Evolutionary conservation across 2,113 vertebrate genomes (phyloP).

Genomic region (Coreoperca whiteheadi): DNA sequence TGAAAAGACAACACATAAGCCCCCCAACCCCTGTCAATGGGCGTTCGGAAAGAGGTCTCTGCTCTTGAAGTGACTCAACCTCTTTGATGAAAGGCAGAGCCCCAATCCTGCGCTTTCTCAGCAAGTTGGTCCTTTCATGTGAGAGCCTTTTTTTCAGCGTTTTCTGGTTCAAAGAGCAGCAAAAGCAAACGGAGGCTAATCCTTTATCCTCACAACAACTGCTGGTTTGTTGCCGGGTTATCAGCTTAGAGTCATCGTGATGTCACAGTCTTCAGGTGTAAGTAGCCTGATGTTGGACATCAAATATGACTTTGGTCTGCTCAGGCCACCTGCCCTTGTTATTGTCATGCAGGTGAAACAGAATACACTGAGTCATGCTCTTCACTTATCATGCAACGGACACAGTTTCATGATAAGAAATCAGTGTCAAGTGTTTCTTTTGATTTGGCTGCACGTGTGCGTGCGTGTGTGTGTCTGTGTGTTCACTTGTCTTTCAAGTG

Average conservation of each 20-base stretch:
- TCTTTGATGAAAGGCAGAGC: constrained; percentile 69
- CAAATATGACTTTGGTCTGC: constrained; percentile 75
- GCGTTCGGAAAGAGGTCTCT: constrained; percentile 27
- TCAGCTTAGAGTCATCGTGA: constrained; percentile 74
- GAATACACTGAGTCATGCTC: constrained; percentile 57
- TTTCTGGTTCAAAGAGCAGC: constrained; percentile 81
- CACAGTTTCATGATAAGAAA: constrained; percentile 30
- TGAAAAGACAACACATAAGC: constrained; percentile 53
- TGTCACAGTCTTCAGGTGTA: constrained; percentile 75
- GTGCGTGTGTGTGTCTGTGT: background rate
- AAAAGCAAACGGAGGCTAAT: constrained; percentile 73
- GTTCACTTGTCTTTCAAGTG: background rate
- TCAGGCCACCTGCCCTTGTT: constrained; percentile 65
- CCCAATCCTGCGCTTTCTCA: constrained; percentile 71
- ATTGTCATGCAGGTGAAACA: constrained; percentile 63
- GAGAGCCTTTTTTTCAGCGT: constrained; percentile 51
- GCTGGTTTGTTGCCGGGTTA: constrained; percentile 70
- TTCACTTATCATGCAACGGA: constrained; percentile 15
- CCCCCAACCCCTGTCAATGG: constrained; percentile 9
- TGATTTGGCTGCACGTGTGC: constrained; percentile 28
- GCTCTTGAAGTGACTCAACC: constrained; percentile 68
- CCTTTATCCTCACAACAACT: constrained; percentile 75
- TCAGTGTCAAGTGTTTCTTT: constrained; percentile 50
- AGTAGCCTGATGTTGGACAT: constrained; percentile 74
- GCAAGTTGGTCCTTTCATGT: constrained; percentile 77